Evolutionary conservation across 2,113 vertebrate genomes (phyloP), one percentile per base, ranked within the genome.

Genomic region (Sturnus vulgaris): DNA sequence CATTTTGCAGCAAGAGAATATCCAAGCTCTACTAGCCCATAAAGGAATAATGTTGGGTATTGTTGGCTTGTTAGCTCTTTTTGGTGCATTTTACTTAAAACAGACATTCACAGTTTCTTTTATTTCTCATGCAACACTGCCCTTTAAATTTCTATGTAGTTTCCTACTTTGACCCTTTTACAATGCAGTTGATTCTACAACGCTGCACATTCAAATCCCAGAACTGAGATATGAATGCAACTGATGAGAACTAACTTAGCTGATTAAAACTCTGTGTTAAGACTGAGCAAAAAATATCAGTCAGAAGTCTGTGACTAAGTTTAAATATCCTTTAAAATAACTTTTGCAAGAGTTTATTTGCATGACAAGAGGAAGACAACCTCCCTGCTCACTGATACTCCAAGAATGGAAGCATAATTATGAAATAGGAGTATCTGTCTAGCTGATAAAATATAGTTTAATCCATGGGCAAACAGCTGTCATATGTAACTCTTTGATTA

Each of bases 361-460:
- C 65, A 30, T 42, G 42, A 53, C 20, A 65, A 80, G 71, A 77
- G 25, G 39, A 95, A 82, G 59, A 37, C 37, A 35, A 44, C 59
- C 42, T 63, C 37, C 30, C 63, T 73, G 63, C 21, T 69, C 46
- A 31, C 63, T 50, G 24, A 90, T 73, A 47, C 19, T 80, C 59
- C 39, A 27, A 52, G 37, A 82, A 35, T 0, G 5, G 39, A 55
- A 92, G 33, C 8, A n/a, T 24, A 92, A 60, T 55, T 27, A 35
- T 80, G 71, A 87, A 91, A 80, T 21, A 66, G 19, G 24, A 93
- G 27, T 69, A 63, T 63, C 46, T 70, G 39, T n/a, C 61, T 77
- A 80, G 64, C 52, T 86, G 87, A 88, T 78, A 86, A 92, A 96
- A 75, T 56, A 92, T 83, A 33, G 35, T 79, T 88, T 73, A 77